Evolutionary conservation across 2,888 invertebrate genomes (phyloP).

Genomic region (Nomada fabriciana): DNA sequence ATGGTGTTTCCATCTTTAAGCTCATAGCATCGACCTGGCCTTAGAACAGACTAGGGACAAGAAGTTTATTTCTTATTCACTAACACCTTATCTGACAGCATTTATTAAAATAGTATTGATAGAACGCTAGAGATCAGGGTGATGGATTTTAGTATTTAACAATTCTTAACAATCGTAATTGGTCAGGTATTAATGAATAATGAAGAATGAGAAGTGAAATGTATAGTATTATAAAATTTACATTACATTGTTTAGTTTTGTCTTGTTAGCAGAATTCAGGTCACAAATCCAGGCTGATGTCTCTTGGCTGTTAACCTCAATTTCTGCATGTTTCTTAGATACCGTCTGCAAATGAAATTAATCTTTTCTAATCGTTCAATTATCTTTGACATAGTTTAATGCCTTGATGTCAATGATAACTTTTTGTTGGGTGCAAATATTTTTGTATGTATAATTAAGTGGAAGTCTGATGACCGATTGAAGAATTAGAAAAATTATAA

Average conservation of each 20-base stretch:
- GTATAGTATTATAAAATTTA: background rate
- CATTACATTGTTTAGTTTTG: conserved; percentile 84
- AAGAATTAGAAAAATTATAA: too few relatives aligned
- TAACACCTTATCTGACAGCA: too few relatives aligned
- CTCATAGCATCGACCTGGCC: conserved; percentile 76
- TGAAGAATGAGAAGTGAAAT: conserved; percentile 1
- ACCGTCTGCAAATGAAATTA: conserved; percentile 81
- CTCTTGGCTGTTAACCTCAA: conserved; percentile 81
- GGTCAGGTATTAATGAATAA: background rate
- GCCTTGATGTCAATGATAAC: background rate
- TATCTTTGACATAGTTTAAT: background rate
- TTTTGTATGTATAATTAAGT: background rate
- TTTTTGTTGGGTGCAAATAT: background rate
- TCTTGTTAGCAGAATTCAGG: conserved; percentile 85
- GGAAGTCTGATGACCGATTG: background rate
- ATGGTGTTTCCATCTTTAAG: conserved; percentile 76
- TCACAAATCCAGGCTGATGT: conserved; percentile 84
- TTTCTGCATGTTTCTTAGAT: conserved; percentile 85
- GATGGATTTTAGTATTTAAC: too few relatives aligned
- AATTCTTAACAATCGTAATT: background rate
- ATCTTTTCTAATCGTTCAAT: background rate
- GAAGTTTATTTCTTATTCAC: background rate
- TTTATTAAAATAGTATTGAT: background rate
- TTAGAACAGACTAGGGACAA: conserved; percentile 73
- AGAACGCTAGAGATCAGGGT: too few relatives aligned